Evolutionary conservation across 2,113 vertebrate species (phyloP), one percentile per base, ranked within the genome.

Genomic region (Malurus elegans): DNA sequence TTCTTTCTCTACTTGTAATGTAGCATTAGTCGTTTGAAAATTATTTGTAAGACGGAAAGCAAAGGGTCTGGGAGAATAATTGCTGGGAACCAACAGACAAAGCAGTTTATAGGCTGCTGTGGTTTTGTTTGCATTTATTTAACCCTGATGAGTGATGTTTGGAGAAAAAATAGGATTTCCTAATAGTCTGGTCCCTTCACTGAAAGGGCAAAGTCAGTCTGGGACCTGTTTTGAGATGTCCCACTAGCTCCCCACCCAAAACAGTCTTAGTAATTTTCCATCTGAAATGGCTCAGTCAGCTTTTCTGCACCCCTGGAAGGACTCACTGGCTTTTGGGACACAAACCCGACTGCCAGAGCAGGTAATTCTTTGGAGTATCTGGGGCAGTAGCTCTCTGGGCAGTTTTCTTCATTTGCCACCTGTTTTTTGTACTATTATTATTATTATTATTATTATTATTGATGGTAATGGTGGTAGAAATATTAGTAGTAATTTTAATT

Each of bases 281-380:
- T 31, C 38, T 85, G 36, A 34, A 69, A 8, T 1, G 2, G 18
- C 31, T 86, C 19, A 14, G 13, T 23, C 0, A 1, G 25, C 6
- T 20, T 20, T 80, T 83, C n/a, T 73, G 64, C 14, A 57, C 21
- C 17, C 19, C 16, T 72, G 28, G 17, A 60, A 38, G 38, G 25
- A 19, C 60, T 73, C 2, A 0, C 48, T 62, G 44, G 19, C 32
- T 79, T 86, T 74, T 0, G 0, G 64, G n/a, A 23, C n/a, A 78
- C 62, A 67, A 65, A 51, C 25, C 2, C 0, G 0, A 16, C 66
- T 0, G 0, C 57, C 29, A 57, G 40, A 79, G 26, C 20, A 29
- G 31, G 47, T 61, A 6, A 7, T 78, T 81, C 36, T 44, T 9
- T 14, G 10, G 14, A 3, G 1, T 45, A 5, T 65, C 19, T 48